Evolutionary conservation across 2,797 vertebrate genomes (phyloP).

Genomic region (Pantherophis alleghaniensis): DNA sequence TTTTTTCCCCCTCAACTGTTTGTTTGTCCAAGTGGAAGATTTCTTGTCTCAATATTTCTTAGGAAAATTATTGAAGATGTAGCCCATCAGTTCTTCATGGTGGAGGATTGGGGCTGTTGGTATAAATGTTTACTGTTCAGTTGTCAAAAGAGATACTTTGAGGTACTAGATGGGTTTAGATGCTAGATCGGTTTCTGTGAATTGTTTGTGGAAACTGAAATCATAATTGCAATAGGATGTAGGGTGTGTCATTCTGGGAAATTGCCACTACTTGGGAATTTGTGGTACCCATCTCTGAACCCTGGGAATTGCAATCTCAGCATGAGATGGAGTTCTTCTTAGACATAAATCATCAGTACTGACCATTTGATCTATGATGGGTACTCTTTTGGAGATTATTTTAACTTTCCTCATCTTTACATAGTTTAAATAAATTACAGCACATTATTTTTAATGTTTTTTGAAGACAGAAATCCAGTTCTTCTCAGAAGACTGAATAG

Average conservation of each 20-base stretch:
- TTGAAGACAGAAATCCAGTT: not conserved
- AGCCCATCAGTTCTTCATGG: not conserved
- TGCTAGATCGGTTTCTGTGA: not conserved
- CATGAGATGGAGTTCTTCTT: not conserved
- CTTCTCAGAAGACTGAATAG: not conserved
- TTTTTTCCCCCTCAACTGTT: not conserved
- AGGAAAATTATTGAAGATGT: not conserved
- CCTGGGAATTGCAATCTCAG: constrained; percentile 8
- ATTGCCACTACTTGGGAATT: constrained; percentile 22
- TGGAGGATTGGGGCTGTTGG: not conserved
- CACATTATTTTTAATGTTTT: not conserved
- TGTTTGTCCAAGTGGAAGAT: not conserved
- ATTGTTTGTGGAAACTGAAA: constrained; percentile 19
- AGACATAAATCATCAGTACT: not conserved
- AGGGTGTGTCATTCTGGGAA: constrained; percentile 16
- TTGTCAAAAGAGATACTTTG: constrained; percentile 8
- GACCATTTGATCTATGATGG: not conserved
- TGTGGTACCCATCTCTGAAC: constrained; percentile 8
- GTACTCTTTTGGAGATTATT: not conserved
- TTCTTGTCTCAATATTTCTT: not conserved
- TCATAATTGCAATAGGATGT: constrained; percentile 16
- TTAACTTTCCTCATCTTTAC: not conserved
- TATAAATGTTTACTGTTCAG: not conserved
- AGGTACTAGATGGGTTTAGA: constrained; percentile 1
- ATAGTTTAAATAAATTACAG: not conserved